phyloP scores from a whole-genome alignment of 2,888 invertebrate species.

The Ochropleura leucogaster region DNA sequence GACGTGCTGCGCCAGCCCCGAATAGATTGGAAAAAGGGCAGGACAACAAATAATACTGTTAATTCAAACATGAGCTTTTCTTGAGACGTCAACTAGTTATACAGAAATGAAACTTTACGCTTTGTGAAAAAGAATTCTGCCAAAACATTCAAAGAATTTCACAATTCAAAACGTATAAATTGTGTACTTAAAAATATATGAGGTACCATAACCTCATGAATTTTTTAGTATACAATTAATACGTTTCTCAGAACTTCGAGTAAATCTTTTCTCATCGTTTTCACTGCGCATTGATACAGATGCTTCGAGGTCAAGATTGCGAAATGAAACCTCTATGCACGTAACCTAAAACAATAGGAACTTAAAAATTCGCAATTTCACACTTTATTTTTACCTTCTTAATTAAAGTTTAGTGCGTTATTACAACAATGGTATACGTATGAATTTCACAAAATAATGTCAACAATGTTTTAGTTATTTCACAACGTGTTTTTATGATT shows the following conservation, averaged over 20 bases:
- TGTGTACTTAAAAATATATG: too few relatives aligned
- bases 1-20: too few relatives aligned
- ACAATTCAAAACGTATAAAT: neutral
- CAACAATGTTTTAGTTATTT: constrained; percentile 57
- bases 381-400: constrained; percentile 45
- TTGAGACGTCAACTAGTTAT: neutral
- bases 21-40: too few relatives aligned
- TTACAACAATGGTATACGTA: constrained; percentile 48
- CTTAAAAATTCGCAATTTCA: constrained; percentile 53
- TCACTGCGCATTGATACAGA: constrained; percentile 30
- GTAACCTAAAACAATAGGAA: constrained; percentile 56
- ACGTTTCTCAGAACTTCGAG: constrained; percentile 8
- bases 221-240: constrained; percentile 10
- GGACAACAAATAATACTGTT: neutral
- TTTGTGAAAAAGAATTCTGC: neutral
- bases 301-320: constrained; percentile 44
- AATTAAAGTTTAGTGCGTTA: constrained; percentile 60
- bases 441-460: constrained; percentile 62
- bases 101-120: neutral
- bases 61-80: neutral
- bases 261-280: constrained; percentile 47
- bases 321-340: constrained; percentile 31
- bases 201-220: too few relatives aligned
- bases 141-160: neutral
- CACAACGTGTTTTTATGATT: constrained; percentile 39